Conservation (phyloP, 2,113 vertebrate species). For the Pimephales promelas region DNA sequence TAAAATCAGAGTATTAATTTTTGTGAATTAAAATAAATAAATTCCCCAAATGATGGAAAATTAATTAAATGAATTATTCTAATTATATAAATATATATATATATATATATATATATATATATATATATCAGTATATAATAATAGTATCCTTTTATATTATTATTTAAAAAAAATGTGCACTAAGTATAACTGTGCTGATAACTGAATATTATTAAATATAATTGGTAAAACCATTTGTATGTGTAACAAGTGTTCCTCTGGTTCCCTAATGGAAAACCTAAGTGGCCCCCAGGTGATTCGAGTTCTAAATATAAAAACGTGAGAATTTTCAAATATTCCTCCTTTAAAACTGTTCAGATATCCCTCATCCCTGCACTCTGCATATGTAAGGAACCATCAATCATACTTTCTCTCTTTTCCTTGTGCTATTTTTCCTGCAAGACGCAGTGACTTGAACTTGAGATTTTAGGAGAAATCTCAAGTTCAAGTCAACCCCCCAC, state of each 20-base stretch:
- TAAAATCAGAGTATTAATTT: too few species aligned
- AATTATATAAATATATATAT: too few species aligned
- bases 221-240: neutral
- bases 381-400: constrained; percentile 28
- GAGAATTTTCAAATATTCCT: neutral
- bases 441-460: constrained; percentile 27
- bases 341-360: neutral
- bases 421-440: constrained; percentile 9
- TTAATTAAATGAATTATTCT: too few species aligned
- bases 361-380: neutral
- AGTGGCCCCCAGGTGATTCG: neutral
- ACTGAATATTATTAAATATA: neutral
- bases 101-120: too few species aligned
- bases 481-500: too few species aligned
- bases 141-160: too few species aligned
- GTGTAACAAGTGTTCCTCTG: neutral
- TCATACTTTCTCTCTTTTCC: neutral
- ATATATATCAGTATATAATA: too few species aligned
- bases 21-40: too few species aligned
- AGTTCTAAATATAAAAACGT: neutral
- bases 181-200: neutral
- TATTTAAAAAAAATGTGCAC: neutral
- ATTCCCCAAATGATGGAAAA: too few species aligned
- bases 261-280: neutral
- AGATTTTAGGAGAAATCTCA: too few species aligned